Evolutionary conservation across 2,797 vertebrate genomes (phyloP), one percentile per base, ranked within the genome.

Genomic region (Gymnothorax javanicus): DNA sequence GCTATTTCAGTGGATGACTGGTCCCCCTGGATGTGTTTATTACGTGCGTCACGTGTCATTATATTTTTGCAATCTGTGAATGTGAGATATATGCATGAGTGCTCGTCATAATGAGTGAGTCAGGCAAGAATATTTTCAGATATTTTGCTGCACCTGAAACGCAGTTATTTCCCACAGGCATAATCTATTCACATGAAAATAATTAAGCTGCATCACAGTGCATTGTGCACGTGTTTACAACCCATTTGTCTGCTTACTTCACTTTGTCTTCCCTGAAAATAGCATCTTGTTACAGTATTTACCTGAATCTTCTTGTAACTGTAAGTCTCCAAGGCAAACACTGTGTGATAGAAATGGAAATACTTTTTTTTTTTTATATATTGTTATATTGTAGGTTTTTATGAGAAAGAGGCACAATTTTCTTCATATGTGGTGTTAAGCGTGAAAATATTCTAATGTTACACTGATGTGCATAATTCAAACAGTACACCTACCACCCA

Each of bases 51-150:
- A 89, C 83, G 84, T 90, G 86, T 93, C 91, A 92, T 12, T 0
- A 88, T 94, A 95, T 95, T 94, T 94, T 93, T 94, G 90, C 77
- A 94, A 77, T 69, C 82, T 93, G 93, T 89, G 89, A 94, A 90
- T n/a, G 64, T 83, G 90, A 87, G 86, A 91, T 91, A 88, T 81
- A 81, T 87, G 86, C 87, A 82, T 89, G 86, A 90, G 88, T 87
- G 77, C 88, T 90, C 89, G 87, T 86, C 83, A 62, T 7, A 54
- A 85, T 89, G 87, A 89, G 67, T 86, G 85, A 85, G 83, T 90
- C 87, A 87, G 6, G 84, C 58, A 1, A 57, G 69, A 87, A 87
- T 87, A 87, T 87, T 43, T 77, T 62, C 50, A 20, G 86, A 64
- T 17, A 20, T 58, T 77, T 85, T 3, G 0, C 77, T 71, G 64